A percentile compares a stretch with the other conserved stretches of the same genome.
phyloP scores from a whole-genome alignment of 2,797 vertebrate species.

The Brotula barbata region DNA sequence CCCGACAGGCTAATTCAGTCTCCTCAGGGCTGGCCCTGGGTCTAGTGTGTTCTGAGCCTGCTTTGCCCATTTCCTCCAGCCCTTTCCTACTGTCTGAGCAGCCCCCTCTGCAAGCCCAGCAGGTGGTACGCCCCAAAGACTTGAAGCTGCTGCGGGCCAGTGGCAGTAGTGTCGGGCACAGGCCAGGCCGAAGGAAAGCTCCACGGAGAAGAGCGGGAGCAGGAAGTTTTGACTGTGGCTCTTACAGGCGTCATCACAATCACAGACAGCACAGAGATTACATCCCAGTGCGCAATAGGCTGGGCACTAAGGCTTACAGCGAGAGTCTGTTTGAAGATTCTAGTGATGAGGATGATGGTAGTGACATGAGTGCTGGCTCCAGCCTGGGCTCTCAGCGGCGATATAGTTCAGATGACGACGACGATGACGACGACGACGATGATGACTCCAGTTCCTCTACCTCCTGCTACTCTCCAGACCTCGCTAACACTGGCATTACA shows the following conservation, averaged over 20 bases:
- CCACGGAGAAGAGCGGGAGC: constrained; percentile 79
- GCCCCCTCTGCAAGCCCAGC: constrained; percentile 75
- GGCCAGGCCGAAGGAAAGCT: constrained; percentile 82
- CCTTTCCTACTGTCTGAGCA: constrained; percentile 81
- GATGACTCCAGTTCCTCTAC: constrained; percentile 87
- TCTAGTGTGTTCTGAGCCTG: constrained; percentile 80
- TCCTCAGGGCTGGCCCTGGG: constrained; percentile 81
- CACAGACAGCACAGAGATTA: constrained; percentile 84
- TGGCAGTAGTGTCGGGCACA: constrained; percentile 75
- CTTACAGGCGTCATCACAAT: constrained; percentile 80
- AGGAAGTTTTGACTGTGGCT: constrained; percentile 82
- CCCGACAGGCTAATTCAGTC: constrained; percentile 79
- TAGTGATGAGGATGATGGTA: constrained; percentile 86
- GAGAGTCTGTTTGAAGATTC: constrained; percentile 88
- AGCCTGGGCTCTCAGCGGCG: constrained; percentile 86
- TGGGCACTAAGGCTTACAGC: constrained; percentile 85
- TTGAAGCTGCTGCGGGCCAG: constrained; percentile 83
- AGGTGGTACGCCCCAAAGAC: constrained; percentile 91
- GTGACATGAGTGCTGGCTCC: constrained; percentile 88
- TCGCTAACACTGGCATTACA: constrained; percentile 72
- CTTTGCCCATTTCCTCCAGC: constrained; percentile 78
- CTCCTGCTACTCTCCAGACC: constrained; percentile 88
- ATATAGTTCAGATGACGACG: constrained; percentile 85
- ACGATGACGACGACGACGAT: constrained; percentile 76
- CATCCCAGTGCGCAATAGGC: constrained; percentile 81